Percentiles rank a stretch among this genome's conserved stretches.
phyloP scores from a whole-genome alignment of 2,113 vertebrate species.

The Stegostoma tigrinum region DNA sequence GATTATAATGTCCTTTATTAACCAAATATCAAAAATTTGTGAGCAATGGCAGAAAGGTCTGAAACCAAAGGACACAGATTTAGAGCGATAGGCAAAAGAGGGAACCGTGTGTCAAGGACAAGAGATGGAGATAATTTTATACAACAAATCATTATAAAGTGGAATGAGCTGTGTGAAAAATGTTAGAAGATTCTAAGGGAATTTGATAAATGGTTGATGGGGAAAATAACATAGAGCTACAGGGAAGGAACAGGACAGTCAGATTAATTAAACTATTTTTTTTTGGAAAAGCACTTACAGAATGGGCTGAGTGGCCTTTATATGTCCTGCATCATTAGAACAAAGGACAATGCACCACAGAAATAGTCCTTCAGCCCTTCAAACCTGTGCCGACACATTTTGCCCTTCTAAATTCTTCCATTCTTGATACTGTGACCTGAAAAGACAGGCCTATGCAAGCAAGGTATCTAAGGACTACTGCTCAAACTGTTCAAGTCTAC shows the following conservation, averaged over 20 bases:
- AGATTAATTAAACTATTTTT: background rate
- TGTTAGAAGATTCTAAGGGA: background rate
- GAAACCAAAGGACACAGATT: background rate
- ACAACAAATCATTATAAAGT: background rate
- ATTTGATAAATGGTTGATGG: background rate
- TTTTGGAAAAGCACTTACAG: background rate
- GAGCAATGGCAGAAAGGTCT: background rate
- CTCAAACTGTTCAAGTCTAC: background rate
- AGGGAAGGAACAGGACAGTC: background rate
- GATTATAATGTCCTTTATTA: background rate
- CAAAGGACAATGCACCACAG: too few relatives aligned
- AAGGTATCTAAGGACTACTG: background rate
- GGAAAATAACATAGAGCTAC: background rate
- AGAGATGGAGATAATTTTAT: background rate
- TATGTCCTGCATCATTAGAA: background rate
- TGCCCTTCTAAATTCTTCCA: too few relatives aligned
- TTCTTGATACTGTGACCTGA: background rate
- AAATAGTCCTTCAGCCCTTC: too few relatives aligned
- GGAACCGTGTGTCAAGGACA: too few relatives aligned
- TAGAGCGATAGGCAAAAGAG: background rate
- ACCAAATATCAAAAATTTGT: background rate
- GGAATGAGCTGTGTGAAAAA: background rate
- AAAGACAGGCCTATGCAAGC: background rate
- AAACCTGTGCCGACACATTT: too few relatives aligned
- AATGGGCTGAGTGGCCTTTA: background rate